Evolutionary conservation across 2,888 invertebrate species (phyloP), one percentile per base, ranked within the genome.

Genomic region (Nemotelus pantherinus): DNA sequence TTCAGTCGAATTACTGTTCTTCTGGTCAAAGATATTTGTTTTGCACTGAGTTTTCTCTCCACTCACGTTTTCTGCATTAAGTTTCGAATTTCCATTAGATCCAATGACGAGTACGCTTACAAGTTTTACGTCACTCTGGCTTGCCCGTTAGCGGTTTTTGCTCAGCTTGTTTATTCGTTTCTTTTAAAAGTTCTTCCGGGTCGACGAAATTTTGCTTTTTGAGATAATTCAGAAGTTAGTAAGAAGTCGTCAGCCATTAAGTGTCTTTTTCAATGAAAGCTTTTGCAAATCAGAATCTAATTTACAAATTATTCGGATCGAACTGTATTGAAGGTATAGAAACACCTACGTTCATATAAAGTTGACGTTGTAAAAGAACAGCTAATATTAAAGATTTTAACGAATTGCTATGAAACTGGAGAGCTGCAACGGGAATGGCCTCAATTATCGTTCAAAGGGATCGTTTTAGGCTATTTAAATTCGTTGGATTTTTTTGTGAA

Each of bases 41-140:
- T 65, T 58, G 9, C 50, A 9, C 9, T 43, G 9, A 41, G 25
- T n/a, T 63, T 41, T 10, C 43, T 65, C 65, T 5, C 10, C 43
- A 43, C 63, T n/a, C 5, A 25, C 63, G 39, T 68, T 43, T 50
- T 44, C 50, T 39, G n/a, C 50, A 39, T 4, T 43, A 71, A 50
- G 44, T 71, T 71, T 71, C 53, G 71, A 71, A 53, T 71, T 71
- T 71, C 71, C 55, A 71, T 71, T 71, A 71, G 71, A 39, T 6
- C 53, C 44, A 39, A 53, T 71, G 57, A 57, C 71, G 71, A 71
- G 53, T 71, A 45, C 65, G 39, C 71, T 55, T 71, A 53, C 53
- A 55, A 71, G 55, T 5, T 71, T 71, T 43, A 55, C 45, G 43
- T 55, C 4, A 55, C 57, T 71, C 43, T 55, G 50, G 10, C 50